Percentiles rank a stretch among this genome's conserved stretches.
Conservation (phyloP, 2,888 invertebrate genomes). For the Scaptomyza parva region DNA sequence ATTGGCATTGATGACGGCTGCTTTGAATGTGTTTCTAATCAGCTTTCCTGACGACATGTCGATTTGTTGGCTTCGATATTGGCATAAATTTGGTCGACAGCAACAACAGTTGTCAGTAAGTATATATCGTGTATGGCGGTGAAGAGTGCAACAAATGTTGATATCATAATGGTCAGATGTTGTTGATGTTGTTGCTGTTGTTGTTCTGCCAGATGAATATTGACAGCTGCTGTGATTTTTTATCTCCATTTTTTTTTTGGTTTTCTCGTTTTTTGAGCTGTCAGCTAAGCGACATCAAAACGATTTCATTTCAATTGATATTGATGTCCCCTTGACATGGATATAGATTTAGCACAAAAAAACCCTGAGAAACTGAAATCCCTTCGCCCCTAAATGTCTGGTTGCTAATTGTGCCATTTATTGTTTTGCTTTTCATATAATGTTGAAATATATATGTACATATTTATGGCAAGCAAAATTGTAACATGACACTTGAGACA, state of each 20-base stretch:
- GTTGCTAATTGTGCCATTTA: conserved; percentile 16
- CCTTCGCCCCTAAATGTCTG: not conserved
- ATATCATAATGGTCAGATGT: conserved; percentile 11
- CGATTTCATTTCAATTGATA: conserved; percentile 23
- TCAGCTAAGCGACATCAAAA: conserved; percentile 19
- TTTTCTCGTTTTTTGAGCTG: not conserved
- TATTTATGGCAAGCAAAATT: not conserved
- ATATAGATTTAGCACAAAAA: too few species aligned
- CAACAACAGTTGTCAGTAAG: not conserved
- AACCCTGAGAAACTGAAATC: too few species aligned
- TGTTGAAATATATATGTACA: not conserved
- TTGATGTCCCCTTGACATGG: not conserved
- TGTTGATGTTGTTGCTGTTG: not conserved
- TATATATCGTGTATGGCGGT: not conserved
- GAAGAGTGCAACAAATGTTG: conserved; percentile 11
- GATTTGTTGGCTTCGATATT: conserved; percentile 5
- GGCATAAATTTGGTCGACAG: not conserved
- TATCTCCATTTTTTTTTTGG: not conserved
- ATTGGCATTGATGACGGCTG: conserved; percentile 2
- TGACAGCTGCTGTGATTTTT: conserved; percentile 8
- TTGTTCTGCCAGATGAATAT: not conserved
- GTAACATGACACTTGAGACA: conserved; percentile 2
- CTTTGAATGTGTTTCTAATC: conserved; percentile 16
- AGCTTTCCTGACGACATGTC: conserved; percentile 10
- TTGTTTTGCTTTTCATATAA: not conserved